phyloP scores from a whole-genome alignment of 2,797 vertebrate genomes.

The Eulemur albifrons region DNA sequence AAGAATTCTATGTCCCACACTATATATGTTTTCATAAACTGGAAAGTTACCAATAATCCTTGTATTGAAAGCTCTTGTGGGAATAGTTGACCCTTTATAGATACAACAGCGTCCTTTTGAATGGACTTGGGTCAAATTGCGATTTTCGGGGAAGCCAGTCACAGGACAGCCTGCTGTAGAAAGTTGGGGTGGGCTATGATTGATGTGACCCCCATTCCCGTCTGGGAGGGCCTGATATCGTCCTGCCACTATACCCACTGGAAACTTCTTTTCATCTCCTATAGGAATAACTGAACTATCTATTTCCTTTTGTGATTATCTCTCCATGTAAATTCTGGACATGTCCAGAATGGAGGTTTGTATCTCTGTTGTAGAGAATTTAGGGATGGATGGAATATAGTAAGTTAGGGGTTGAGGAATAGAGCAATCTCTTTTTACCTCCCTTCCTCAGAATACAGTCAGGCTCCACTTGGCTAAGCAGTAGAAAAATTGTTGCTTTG shows the following conservation, averaged over 20 bases:
- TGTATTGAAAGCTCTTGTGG: background rate
- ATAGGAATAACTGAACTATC: background rate
- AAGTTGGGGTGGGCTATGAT: background rate
- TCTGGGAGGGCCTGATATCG: background rate
- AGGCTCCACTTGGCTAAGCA: background rate
- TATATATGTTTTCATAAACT: background rate
- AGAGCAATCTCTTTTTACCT: background rate
- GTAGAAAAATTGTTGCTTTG: background rate
- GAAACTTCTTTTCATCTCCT: background rate
- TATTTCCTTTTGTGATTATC: background rate
- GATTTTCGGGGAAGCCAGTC: background rate
- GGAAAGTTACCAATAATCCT: background rate
- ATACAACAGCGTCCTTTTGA: background rate
- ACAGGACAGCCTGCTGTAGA: background rate
- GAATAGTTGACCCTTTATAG: background rate
- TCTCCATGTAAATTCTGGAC: background rate
- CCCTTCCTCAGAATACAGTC: background rate
- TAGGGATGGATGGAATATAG: background rate
- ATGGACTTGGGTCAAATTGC: background rate
- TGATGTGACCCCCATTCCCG: rapidly evolving
- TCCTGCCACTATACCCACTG: background rate
- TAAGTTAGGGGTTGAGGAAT: background rate
- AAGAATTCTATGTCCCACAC: background rate
- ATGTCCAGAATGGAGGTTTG: background rate
- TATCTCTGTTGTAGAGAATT: background rate